Conservation (phyloP, 2,113 vertebrate species). For the Hippopotamus amphibius region DNA sequence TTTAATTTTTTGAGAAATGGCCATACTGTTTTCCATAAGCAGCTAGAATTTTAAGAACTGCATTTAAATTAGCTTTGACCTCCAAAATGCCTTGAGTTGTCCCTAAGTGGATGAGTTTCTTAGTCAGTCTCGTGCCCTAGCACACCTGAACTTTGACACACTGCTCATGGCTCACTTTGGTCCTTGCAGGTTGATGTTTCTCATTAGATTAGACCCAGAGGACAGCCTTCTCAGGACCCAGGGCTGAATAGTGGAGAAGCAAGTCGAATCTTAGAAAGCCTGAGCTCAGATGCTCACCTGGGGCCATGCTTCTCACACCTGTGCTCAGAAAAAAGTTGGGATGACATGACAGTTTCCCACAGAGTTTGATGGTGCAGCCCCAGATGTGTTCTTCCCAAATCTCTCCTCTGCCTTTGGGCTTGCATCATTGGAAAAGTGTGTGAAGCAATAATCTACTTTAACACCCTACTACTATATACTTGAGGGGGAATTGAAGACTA, state of each 20-base stretch:
- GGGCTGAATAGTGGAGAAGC: neutral
- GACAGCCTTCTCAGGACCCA: neutral
- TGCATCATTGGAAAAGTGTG: neutral
- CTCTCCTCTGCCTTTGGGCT: neutral
- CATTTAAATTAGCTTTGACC: neutral
- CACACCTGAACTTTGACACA: neutral
- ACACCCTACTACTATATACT: neutral
- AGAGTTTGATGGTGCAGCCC: neutral
- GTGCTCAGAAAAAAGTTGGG: neutral
- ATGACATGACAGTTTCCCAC: neutral
- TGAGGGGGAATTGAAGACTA: neutral
- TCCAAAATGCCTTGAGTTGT: neutral
- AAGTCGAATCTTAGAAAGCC: neutral
- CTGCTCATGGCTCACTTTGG: neutral
- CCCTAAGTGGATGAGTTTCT: neutral
- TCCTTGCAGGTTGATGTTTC: neutral
- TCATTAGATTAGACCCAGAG: constrained; percentile 20
- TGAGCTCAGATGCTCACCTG: neutral
- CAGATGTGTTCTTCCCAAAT: neutral
- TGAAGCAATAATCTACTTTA: neutral
- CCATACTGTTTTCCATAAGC: neutral
- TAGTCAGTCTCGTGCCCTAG: neutral
- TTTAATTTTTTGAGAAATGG: neutral
- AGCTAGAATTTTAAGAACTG: neutral
- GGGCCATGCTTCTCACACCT: neutral